A percentile compares a stretch with the other conserved stretches of the same genome.
Evolutionary conservation across 2,113 vertebrate species (phyloP).

Genomic region (Stigmatopora argus): DNA sequence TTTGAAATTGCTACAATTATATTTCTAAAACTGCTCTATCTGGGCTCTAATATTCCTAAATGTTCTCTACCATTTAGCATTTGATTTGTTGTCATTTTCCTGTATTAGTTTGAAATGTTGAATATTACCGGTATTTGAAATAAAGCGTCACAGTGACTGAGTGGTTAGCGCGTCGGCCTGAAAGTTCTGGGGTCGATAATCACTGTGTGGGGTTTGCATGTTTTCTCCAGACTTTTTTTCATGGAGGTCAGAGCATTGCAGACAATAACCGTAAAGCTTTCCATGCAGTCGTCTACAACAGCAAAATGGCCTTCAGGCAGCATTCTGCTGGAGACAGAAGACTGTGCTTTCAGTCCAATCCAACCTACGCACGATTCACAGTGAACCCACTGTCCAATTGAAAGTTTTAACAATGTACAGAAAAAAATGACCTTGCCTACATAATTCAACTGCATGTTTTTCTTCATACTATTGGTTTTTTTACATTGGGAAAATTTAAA

Average conservation of each 20-base stretch:
- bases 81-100: not conserved
- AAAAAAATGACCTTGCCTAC: conserved; percentile 37
- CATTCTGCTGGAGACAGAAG: conserved; percentile 42
- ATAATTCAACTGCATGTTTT: conserved; percentile 33
- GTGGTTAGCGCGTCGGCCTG: too few species aligned
- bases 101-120: not conserved
- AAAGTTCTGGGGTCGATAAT: too few species aligned
- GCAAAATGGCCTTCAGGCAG: conserved; percentile 37
- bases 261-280: conserved; percentile 25
- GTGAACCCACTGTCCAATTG: conserved; percentile 22
- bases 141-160: too few species aligned
- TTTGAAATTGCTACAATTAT: not conserved
- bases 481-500: not conserved
- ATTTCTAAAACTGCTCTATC: not conserved
- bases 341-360: conserved; percentile 33
- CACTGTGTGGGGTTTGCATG: too few species aligned
- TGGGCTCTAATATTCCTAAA: not conserved
- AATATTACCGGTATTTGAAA: not conserved
- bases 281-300: conserved; percentile 27
- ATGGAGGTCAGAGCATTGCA: conserved; percentile 29
- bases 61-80: not conserved
- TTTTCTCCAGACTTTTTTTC: not conserved
- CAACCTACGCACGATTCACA: conserved; percentile 47
- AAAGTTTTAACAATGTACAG: conserved; percentile 34
- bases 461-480: conserved; percentile 14